A percentile compares a stretch with the other conserved stretches of the same genome.
phyloP scores from a whole-genome alignment of 1,140 invertebrate species.

The Pogonus chalceus region DNA sequence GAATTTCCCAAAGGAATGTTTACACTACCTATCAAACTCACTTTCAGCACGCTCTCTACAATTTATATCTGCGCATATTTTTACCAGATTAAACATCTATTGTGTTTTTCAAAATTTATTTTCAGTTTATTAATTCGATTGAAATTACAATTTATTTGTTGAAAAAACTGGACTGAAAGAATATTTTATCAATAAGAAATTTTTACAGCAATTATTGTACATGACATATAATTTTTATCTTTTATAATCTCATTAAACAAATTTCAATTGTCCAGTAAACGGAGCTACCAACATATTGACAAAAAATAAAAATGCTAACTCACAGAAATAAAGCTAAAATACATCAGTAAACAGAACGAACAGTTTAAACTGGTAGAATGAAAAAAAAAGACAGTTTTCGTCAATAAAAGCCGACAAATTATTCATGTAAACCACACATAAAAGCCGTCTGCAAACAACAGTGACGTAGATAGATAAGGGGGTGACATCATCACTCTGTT shows the following conservation, averaged over 20 bases:
- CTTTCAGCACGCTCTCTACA: background rate
- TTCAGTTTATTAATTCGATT: too few relatives aligned
- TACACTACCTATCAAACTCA: background rate
- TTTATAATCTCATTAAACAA: too few relatives aligned
- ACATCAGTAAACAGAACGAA: background rate
- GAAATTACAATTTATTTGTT: too few relatives aligned
- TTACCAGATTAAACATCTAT: slow-evolving; percentile 2
- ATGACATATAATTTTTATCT: too few relatives aligned
- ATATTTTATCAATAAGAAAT: too few relatives aligned
- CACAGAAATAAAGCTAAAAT: too few relatives aligned
- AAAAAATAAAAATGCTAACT: too few relatives aligned
- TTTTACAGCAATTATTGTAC: too few relatives aligned
- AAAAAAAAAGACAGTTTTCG: background rate
- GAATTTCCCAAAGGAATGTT: background rate
- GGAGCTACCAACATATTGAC: too few relatives aligned
- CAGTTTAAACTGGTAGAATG: background rate
- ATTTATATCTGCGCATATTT: background rate
- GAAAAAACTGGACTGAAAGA: too few relatives aligned
- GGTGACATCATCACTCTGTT: background rate
- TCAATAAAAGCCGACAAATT: background rate
- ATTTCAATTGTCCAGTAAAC: too few relatives aligned
- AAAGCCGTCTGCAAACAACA: background rate
- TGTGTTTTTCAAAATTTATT: too few relatives aligned
- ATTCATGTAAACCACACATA: background rate
- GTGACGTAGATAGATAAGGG: background rate